Evolutionary conservation across 2,113 vertebrate species (phyloP), one percentile per base, ranked within the genome.

Genomic region (Toxostoma redivivum): DNA sequence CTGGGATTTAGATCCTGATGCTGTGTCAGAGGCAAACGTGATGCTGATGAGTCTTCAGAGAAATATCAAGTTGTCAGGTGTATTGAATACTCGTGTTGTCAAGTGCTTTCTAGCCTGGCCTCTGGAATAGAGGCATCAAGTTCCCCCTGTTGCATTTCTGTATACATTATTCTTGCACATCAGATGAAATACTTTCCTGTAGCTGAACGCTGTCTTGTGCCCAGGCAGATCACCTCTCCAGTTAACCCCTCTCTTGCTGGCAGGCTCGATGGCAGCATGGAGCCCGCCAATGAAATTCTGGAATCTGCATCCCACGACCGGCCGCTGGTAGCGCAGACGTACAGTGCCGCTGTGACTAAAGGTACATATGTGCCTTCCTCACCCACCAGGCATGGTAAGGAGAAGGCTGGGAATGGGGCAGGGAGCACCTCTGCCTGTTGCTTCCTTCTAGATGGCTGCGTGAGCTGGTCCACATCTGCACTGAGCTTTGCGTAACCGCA

Each of bases 201-300:
- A 72, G 62, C 65, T 88, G n/a, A 31, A 44, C 72, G 28, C 57
- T 66, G 65, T 13, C 0, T 25, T 45, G 9, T 16, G 24, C 15
- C 50, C 44, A 15, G 81, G 44, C 33, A 25, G 65, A 7, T 71
- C 83, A n/a, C 38, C 91, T 70, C 44, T 82, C 19, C 42, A 45
- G 6, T 45, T 74, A 45, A 94, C 33, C 56, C 70, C 25, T 95
- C 82, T 84, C 24, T 92, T 16, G 44, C 42, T n/a, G 48, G 15
- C 92, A 99, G 99, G 96, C 98, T 99, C 30, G 99, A 99, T 17
- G 99, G 99, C 97, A 99, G 98, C 14, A 97, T 99, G 86, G 99
- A 99, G 97, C 98, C 98, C 4, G 96, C 98, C 95, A 99, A 98
- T 87, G 99, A 99, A 90, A 99, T 99, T 48, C 97, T 99, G 10